These are phyloP conservation scores for Acleris laterana DNA, from an alignment of 2,888 invertebrate species.

Conservation along the genomic window DNA sequence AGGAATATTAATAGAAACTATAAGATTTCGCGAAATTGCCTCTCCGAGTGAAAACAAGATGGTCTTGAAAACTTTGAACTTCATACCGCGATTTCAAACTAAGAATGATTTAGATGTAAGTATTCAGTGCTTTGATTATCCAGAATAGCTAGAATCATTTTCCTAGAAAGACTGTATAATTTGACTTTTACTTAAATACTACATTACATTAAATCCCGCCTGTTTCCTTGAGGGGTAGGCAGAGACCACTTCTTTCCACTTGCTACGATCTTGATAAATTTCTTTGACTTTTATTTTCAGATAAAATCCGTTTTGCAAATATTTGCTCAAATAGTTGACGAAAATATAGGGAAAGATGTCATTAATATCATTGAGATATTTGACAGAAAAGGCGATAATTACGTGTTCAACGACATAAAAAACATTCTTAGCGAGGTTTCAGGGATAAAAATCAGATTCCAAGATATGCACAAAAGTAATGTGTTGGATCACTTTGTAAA, in stretches of 20 bases:
- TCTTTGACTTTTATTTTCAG: too few species aligned
- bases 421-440: constrained; percentile 10
- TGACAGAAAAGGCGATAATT: constrained; percentile 32
- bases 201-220: too few species aligned
- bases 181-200: too few species aligned
- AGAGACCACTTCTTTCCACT: too few species aligned
- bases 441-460: constrained; percentile 12
- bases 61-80: constrained; percentile 38
- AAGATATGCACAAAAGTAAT: constrained; percentile 26
- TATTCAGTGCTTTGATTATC: not conserved
- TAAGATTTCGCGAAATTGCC: constrained; percentile 39
- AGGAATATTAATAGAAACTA: constrained; percentile 41
- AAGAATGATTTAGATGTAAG: constrained; percentile 41
- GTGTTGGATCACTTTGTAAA: constrained; percentile 22
- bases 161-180: not conserved
- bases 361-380: constrained; percentile 39
- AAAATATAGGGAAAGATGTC: constrained; percentile 39
- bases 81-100: constrained; percentile 42
- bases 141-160: not conserved
- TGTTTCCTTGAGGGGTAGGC: too few species aligned
- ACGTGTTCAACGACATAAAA: constrained; percentile 17
- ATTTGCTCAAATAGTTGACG: constrained; percentile 42
- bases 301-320: constrained; percentile 36
- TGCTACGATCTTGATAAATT: too few species aligned
- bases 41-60: constrained; percentile 20